Base-by-base conservation (phyloP, 1,140 invertebrate genomes). In the Drosophila prosaltans region DNA sequence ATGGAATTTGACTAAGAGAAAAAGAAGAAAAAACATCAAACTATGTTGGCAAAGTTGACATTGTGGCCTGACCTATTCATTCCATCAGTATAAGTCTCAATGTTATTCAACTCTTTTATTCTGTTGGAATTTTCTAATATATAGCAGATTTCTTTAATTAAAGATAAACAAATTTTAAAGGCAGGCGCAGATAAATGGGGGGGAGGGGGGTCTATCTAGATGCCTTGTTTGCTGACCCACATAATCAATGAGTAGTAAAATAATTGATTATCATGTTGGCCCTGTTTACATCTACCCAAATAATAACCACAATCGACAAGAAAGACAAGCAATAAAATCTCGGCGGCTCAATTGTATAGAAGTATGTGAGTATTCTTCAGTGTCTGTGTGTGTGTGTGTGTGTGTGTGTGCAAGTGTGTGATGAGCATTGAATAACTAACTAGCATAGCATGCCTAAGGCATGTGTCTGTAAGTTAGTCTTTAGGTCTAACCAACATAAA, bases 251-350 rank as follows among this genome's bases (percentile, higher is more conserved):
- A 77, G 54, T 90, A 89, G 85, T 81, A 65, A 89, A 89, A 89
- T 89, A 89, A 89, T 89, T 89, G 84, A 89, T 89, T 89, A 89
- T 88, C 83, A 74, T 88, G 80, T 89, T 78, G 65, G 65, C 16
- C 57, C 32, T 59, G 16, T 59, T 59, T 59, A 72, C 76, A 78
- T 61, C 59, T 30, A 65, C 28, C 75, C 65, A 28, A 78, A 77
- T 71, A 77, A 68, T 73, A 39, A 64, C 8, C 36, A 58, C 62
- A 84, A 85, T 74, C 72, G 54, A 76, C 62, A 66, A 77, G 74
- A 71, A 74, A 58, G 60, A 65, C 64, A 28, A 30, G 36, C 58
- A 74, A 77, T 80, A 63, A 68, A 86, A 88, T 82, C 83, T 86
- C 82, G 65, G 43, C 48, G 43, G 57, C 48, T 54, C 62, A 72